Conservation (phyloP, 2,113 vertebrate species). For the Martes martes region DNA sequence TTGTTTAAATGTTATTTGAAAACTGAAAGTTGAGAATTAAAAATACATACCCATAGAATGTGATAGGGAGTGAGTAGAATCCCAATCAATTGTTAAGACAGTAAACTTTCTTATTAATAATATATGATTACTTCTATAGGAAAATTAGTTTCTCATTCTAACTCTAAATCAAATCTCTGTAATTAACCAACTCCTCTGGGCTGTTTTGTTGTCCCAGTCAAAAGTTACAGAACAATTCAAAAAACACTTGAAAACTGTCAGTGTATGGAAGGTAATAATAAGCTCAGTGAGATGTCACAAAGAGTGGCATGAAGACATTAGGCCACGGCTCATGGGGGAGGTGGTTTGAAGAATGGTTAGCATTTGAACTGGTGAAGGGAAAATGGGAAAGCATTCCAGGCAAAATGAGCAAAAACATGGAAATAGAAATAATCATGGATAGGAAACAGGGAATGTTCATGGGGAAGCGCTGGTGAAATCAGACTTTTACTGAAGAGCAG, state of each 20-base stretch:
- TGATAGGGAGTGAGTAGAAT: not conserved
- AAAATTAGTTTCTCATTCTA: not conserved
- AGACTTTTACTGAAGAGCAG: not conserved
- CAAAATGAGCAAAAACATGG: not conserved
- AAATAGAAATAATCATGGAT: not conserved
- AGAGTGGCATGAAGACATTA: not conserved
- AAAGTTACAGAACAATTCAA: constrained; percentile 25
- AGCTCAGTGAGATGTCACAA: not conserved
- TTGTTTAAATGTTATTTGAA: constrained; percentile 11
- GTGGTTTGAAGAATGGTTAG: not conserved
- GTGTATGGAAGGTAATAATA: not conserved
- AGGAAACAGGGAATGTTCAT: not conserved
- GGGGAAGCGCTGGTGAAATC: not conserved
- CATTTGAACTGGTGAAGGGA: not conserved
- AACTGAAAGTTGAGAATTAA: constrained; percentile 15
- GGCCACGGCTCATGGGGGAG: not conserved
- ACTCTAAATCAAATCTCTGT: not conserved
- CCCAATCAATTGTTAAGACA: not conserved
- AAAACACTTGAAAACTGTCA: not conserved
- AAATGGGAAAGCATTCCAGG: not conserved
- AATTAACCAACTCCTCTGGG: not conserved
- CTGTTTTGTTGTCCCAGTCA: not conserved
- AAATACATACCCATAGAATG: constrained; percentile 2
- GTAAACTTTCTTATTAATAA: not conserved
- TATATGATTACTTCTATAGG: not conserved